Base-by-base conservation (phyloP, 2,888 invertebrate species). In the Agrochola circellaris region DNA sequence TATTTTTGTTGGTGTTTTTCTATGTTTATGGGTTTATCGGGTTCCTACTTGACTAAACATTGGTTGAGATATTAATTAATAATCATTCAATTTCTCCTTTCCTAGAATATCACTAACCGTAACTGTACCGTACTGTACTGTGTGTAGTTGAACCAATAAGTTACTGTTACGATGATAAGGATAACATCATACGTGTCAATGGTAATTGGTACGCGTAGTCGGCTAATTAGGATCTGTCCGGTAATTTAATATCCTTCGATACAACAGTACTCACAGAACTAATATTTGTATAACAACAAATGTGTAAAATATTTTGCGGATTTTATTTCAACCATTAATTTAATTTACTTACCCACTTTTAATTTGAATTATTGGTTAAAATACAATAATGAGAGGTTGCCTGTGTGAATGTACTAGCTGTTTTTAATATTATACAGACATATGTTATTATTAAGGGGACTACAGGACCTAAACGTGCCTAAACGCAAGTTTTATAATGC, bases 151-250 rank as follows among this genome's bases (percentile, higher is more conserved):
- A 61, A 70, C 71, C 58, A 81, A 81, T 77, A 77, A 77, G 82
- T 71, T 82, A 82, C 71, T 77, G 42, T 62, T 13, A 71, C 48
- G 26, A 48, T 62, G 80, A 67, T 81, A 71, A 61, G 66, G 77
- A 62, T 67, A 82, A 67, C 66, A 71, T 56, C 26, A 56, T 38
- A 56, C 76, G 58, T 67, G 61, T 51, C 66, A 62, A 58, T 77
- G 42, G 56, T 62, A 82, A 82, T 73, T 79, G 79, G 68, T 79
- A 42, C 9, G 58, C 23, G 79, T 62, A 56, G 78, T 82, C 83
- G 69, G 60, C 38, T 81, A 81, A 83, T 81, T 73, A 71, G 61
- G 56, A 82, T 77, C 77, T 23, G 61, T n/a, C 61, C 34, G 23
- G 6, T 70, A 70, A 77, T 70, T 66, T 66, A 61, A 66, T 70